Evolutionary conservation across 2,797 vertebrate genomes (phyloP).

Genomic region (Galagoides demidoff): DNA sequence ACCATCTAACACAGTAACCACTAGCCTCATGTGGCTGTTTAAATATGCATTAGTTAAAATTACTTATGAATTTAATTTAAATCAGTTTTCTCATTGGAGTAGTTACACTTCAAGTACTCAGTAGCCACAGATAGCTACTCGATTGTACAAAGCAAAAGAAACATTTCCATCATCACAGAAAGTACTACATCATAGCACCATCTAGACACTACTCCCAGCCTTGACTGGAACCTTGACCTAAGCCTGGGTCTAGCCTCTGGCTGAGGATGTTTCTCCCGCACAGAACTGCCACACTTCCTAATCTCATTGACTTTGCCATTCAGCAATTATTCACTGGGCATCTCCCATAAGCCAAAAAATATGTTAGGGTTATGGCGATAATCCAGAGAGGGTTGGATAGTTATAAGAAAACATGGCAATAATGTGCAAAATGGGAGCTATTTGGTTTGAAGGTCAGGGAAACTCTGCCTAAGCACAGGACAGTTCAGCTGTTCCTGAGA

Average conservation of each 20-base stretch:
- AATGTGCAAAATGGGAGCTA: background rate
- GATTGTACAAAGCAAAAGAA: background rate
- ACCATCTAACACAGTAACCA: background rate
- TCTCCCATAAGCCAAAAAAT: background rate
- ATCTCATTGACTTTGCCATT: background rate
- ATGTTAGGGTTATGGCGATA: background rate
- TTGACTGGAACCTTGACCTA: background rate
- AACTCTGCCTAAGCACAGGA: background rate
- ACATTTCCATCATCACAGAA: background rate
- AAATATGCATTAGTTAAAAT: background rate
- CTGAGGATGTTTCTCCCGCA: background rate
- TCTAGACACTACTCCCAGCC: background rate
- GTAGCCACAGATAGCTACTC: background rate
- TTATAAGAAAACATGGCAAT: background rate
- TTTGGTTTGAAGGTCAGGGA: background rate
- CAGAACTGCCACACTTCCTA: background rate
- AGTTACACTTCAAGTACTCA: background rate
- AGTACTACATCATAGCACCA: background rate
- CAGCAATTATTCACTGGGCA: background rate
- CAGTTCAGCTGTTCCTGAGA: background rate
- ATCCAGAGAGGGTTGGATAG: too few species aligned
- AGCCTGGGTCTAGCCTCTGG: background rate
- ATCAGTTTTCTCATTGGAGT: background rate
- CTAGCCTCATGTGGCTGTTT: background rate
- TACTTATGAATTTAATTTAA: background rate